Evolutionary conservation across 2,797 vertebrate species (phyloP).

Genomic region (Pteropus rufus): DNA sequence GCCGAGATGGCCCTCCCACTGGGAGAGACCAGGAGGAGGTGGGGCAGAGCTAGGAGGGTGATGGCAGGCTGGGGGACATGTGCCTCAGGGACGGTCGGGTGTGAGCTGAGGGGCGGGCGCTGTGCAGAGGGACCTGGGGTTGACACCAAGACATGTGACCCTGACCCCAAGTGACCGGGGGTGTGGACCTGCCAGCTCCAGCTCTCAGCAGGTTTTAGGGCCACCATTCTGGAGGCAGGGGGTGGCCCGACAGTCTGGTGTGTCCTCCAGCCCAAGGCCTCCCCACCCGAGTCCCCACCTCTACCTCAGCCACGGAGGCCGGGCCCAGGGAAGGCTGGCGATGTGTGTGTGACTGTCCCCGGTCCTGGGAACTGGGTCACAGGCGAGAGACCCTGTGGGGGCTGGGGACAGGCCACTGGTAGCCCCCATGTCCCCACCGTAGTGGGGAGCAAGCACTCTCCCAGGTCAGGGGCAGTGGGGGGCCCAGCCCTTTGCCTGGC

Average conservation of each 20-base stretch:
- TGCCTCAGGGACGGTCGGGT: neutral
- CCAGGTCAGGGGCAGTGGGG: neutral
- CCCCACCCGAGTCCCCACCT: neutral
- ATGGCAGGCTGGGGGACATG: rapidly evolving
- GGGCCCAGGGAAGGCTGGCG: neutral
- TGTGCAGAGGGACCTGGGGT: neutral
- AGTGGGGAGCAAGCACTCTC: neutral
- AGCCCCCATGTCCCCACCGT: rapidly evolving
- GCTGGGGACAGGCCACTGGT: too few relatives aligned
- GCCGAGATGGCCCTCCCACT: neutral
- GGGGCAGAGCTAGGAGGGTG: neutral
- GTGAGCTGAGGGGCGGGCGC: neutral
- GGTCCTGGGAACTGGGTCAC: neutral
- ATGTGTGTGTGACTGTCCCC: neutral
- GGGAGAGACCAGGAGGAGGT: neutral
- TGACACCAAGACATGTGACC: neutral
- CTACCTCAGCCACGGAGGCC: neutral
- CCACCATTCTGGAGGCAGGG: neutral
- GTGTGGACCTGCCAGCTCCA: too few relatives aligned
- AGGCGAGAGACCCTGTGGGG: too few relatives aligned
- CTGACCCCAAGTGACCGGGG: neutral
- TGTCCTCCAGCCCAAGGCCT: neutral
- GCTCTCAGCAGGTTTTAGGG: neutral
- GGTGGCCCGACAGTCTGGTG: neutral
- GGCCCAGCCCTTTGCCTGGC: neutral